A percentile compares a stretch with the other conserved stretches of the same genome.
Conservation (phyloP, 2,797 vertebrate species). For the Darevskia mixta region DNA sequence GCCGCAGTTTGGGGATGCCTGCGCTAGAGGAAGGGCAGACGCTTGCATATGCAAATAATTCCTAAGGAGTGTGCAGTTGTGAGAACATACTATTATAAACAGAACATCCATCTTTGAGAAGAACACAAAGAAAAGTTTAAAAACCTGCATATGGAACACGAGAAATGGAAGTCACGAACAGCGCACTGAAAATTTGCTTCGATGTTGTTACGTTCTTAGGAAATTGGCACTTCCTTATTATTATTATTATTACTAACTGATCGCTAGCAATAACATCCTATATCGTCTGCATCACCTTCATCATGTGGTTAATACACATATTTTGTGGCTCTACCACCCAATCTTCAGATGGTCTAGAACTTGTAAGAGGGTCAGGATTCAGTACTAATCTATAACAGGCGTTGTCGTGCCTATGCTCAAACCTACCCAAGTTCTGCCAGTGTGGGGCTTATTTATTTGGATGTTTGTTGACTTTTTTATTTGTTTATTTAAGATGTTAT, state of each 20-base stretch:
- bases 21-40: constrained; percentile 26
- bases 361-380: neutral
- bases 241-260: neutral
- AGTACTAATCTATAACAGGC: neutral
- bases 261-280: neutral
- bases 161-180: neutral
- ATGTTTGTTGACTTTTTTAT: too few relatives aligned
- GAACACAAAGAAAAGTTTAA: neutral
- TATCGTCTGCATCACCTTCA: neutral
- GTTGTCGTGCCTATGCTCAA: neutral
- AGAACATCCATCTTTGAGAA: constrained; percentile 30
- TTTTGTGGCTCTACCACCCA: neutral
- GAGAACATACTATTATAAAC: constrained; percentile 33
- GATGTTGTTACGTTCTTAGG: neutral
- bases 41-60: constrained; percentile 46
- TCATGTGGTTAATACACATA: neutral
- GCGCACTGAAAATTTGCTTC: neutral
- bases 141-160: neutral
- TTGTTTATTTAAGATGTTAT: neutral
- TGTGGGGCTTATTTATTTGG: too few relatives aligned
- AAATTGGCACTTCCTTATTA: constrained; percentile 31
- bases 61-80: constrained; percentile 22
- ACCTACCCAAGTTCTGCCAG: neutral
- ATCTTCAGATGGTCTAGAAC: neutral
- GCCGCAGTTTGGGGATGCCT: too few relatives aligned